Base-by-base conservation (phyloP, 1,140 invertebrate species). In the Portunus trituberculatus region DNA sequence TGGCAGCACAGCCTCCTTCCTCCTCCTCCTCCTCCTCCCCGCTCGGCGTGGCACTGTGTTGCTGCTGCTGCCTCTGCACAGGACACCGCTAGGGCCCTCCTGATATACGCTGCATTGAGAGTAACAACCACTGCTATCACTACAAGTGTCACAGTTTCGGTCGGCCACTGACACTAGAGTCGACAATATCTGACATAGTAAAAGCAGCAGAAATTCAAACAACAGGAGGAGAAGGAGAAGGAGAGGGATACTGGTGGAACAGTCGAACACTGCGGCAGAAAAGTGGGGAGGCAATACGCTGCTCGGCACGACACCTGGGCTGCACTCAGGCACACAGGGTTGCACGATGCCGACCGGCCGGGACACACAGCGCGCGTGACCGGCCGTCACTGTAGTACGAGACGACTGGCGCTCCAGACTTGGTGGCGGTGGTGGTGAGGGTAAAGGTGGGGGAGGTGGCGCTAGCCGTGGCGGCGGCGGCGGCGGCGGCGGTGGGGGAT, bases 311-410 rank as follows among this genome's bases (percentile, higher is more conserved):
- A 94, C 88, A 90, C 93, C 87, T 83, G 59, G 89, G 89, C 31
- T 29, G 82, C 93, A 84, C 93, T 59, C 86, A 67, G 25, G 46
- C 82, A 89, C 86, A 87, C 83, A 76, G 29, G 88, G 67, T 46
- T 89, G 67, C 93, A 94, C 93, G 93, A 94, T 84, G 93, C 82
- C 52, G 28, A 94, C 67, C 88, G 93, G 93, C 89, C 93, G 59
- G 76, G 89, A 94, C 93, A 91, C 93, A 48, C 88, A 31, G 89
- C 88, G 82, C 88, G 93, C 93, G 93, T 91, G 93, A 52, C 93
- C 93, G 93, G 89, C 89, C 93, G 88, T 94, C 93, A 94, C 93
- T 94, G 93, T 84, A 48, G 93, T 91, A 94, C 88, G 88, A 91
- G 93, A 91, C 93, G 93, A 94, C 93, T 94, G 93, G 59, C 88